phyloP scores from a whole-genome alignment of 2,888 invertebrate species.

The Leptopterna dolabrata region DNA sequence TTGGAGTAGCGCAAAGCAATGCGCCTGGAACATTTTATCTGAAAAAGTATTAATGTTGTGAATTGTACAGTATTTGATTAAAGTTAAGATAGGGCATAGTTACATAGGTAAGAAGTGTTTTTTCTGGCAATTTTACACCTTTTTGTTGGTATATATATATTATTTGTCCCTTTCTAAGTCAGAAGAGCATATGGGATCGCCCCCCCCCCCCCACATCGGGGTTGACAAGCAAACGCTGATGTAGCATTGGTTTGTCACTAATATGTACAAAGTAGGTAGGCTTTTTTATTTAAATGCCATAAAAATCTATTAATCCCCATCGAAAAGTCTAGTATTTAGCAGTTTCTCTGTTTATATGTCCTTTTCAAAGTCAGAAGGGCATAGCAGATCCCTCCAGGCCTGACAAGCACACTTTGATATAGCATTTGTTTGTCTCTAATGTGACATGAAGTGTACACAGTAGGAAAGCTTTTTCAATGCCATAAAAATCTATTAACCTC shows the following conservation, averaged over 20 bases:
- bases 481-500: background rate
- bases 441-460: background rate
- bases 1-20: background rate
- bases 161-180: background rate
- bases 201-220: background rate
- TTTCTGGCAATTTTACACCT: too few species aligned
- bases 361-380: conserved; percentile 6
- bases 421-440: background rate
- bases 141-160: background rate
- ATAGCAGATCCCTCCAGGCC: background rate
- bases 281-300: background rate
- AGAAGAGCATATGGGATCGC: background rate
- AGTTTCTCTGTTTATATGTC: background rate
- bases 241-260: background rate
- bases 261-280: background rate
- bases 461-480: background rate
- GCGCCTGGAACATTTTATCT: background rate
- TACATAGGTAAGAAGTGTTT: too few species aligned
- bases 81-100: too few species aligned
- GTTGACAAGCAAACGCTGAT: background rate
- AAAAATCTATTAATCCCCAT: too few species aligned
- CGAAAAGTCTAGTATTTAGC: too few species aligned
- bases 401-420: background rate
- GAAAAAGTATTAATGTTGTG: background rate
- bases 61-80: too few species aligned